Base-by-base conservation (phyloP, 2,888 invertebrate species). In the Apeira syringaria region DNA sequence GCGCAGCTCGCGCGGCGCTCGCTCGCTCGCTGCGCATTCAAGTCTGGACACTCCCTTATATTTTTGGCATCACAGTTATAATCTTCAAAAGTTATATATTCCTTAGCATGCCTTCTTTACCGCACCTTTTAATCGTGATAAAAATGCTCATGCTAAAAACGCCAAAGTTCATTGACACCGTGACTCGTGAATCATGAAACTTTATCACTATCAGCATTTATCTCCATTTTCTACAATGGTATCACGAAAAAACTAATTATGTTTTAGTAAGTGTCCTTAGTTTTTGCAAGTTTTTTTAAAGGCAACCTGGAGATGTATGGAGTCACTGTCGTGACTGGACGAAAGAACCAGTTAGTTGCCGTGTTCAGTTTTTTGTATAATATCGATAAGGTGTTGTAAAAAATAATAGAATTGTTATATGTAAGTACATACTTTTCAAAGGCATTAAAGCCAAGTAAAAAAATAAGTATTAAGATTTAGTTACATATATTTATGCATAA, bases 191-290 rank as follows among this genome's bases (percentile, higher is more conserved):
- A 53, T 40, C 50, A 40, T 39, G 38, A 10, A 37, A 45, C 52
- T 53, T 48, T 50, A 53, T 52, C 56, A 50, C 46, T 43, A 52
- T 57, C 45, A 37, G 28, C 28, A 71, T 77, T 72, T 75, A 80
- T 79, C 77, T 70, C 61, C 48, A 51, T 53, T 45, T 47, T 37
- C 42, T 42, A 53, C 45, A 51, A 47, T 47, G 47, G 46, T 54
- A 58, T 64, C 53, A 39, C 29, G 20, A 77, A 83, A 81, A 76
- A 81, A 75, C 59, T 76, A 67, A 74, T 71, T 66, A 71, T 66
- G 73, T 74, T 70, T 74, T 69, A 72, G 61, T 63, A 64, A 68
- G 58, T 68, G 68, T 77, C 72, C 71, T 73, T 70, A 68, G 47
- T 80, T 81, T 81, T 77, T 79, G 72, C 70, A 46, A 26, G 42